Conservation (phyloP, 2,888 invertebrate genomes). For the Trissoscelio sp. region DNA sequence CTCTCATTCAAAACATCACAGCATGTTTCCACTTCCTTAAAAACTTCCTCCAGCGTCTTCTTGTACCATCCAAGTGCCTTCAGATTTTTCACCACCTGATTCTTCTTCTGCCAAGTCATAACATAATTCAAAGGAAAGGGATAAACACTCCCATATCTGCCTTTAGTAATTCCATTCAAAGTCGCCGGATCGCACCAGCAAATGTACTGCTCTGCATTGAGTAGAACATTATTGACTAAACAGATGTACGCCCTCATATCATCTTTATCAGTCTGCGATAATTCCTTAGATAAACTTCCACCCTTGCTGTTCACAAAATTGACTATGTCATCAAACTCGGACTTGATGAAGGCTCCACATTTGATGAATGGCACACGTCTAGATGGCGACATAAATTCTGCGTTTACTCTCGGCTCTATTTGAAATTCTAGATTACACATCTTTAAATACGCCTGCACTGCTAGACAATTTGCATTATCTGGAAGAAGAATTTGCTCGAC, state of each 20-base stretch:
- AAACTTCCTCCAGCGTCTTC: conserved; percentile 91
- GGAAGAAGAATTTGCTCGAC: conserved; percentile 97
- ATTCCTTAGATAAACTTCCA: conserved; percentile 88
- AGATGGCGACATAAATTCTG: conserved; percentile 98
- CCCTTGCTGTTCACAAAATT: conserved; percentile 95
- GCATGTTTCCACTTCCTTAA: conserved; percentile 91
- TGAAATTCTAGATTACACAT: conserved; percentile 95
- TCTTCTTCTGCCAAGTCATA: conserved; percentile 91
- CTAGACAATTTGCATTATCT: conserved; percentile 96
- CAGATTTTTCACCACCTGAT: conserved; percentile 88
- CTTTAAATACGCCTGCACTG: conserved; percentile 96
- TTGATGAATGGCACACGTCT: conserved; percentile 96
- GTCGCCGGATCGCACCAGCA: conserved; percentile 94
- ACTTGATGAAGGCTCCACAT: conserved; percentile 93
- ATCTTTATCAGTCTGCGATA: conserved; percentile 91
- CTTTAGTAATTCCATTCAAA: conserved; percentile 91
- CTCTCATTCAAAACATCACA: conserved; percentile 94
- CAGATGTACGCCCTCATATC: conserved; percentile 98
- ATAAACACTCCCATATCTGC: conserved; percentile 94
- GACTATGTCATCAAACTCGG: conserved; percentile 96
- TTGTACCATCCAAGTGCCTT: conserved; percentile 92
- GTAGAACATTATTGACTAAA: conserved; percentile 93
- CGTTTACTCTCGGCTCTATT: conserved; percentile 93
- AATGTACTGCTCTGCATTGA: conserved; percentile 96
- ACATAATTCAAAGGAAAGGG: conserved; percentile 96